Evolutionary conservation across 2,888 invertebrate species (phyloP).

Genomic region (Bhutanitis thaidina): DNA sequence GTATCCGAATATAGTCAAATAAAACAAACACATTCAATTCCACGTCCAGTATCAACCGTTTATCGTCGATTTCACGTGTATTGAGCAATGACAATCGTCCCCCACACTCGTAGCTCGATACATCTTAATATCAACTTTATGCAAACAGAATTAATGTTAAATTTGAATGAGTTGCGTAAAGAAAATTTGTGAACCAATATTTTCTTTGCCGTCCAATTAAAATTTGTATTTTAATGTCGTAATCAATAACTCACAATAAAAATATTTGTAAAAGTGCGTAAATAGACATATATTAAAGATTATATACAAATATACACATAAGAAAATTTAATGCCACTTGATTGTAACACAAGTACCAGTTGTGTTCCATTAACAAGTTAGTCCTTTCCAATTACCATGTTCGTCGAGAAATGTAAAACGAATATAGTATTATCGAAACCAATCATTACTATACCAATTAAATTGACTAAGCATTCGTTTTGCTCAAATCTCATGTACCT

Average conservation of each 20-base stretch:
- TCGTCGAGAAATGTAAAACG: conserved; percentile 45
- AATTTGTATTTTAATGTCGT: neutral
- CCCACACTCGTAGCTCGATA: conserved; percentile 27
- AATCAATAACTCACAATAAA: neutral
- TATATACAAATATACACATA: no score
- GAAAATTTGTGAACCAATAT: neutral
- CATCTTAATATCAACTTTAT: conserved; percentile 32
- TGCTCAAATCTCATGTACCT: conserved; percentile 30
- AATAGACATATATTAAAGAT: no score
- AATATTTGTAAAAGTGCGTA: neutral
- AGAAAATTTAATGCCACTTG: no score
- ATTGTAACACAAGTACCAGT: no score
- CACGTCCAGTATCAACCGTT: conserved; percentile 40
- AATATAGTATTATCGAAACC: conserved; percentile 36
- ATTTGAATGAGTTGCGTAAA: conserved; percentile 23
- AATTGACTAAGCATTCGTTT: conserved; percentile 45
- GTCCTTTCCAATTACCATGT: conserved; percentile 59
- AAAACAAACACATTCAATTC: conserved; percentile 42
- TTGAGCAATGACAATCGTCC: conserved; percentile 49
- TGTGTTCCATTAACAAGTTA: no score
- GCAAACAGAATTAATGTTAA: conserved; percentile 24
- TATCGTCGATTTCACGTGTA: conserved; percentile 55
- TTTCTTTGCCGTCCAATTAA: conserved; percentile 3
- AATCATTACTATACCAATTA: conserved; percentile 41
- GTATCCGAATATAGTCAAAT: conserved; percentile 22